phyloP scores from a whole-genome alignment of 1,140 invertebrate species.

The Achroia grisella region DNA sequence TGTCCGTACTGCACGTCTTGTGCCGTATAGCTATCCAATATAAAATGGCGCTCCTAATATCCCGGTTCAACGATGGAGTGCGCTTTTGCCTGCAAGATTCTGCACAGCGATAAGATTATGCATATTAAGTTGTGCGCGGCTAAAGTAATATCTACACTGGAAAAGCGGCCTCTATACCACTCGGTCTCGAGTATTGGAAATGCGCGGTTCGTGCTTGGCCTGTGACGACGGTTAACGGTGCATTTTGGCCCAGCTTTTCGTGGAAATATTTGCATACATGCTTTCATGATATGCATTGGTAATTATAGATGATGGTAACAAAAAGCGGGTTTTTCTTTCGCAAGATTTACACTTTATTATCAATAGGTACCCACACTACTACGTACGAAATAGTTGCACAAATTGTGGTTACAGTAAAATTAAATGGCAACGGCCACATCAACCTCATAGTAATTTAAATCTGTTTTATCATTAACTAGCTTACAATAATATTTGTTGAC shows the following conservation, averaged over 20 bases:
- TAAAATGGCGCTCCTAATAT: conserved; percentile 72
- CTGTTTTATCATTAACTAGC: conserved; percentile 28
- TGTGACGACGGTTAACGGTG: conserved; percentile 25
- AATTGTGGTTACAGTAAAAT: conserved; percentile 8
- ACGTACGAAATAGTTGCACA: neutral
- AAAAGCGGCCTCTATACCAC: conserved; percentile 40
- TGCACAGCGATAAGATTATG: conserved; percentile 70
- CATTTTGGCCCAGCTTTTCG: conserved; percentile 13
- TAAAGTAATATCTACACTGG: conserved; percentile 67
- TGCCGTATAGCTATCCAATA: conserved; percentile 69
- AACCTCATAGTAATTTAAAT: conserved; percentile 22
- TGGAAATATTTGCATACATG: conserved; percentile 25
- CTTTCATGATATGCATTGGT: neutral
- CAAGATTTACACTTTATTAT: neutral
- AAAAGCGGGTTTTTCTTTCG: neutral
- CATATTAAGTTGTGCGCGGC: conserved; percentile 69
- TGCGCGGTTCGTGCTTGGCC: conserved; percentile 29
- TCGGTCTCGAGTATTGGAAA: conserved; percentile 29
- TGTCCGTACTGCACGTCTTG: conserved; percentile 71
- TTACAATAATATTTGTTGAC: conserved; percentile 40
- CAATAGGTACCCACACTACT: neutral
- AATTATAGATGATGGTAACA: neutral
- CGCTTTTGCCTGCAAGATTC: conserved; percentile 63
- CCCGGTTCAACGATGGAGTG: conserved; percentile 60
- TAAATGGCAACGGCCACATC: conserved; percentile 13